phyloP scores from a whole-genome alignment of 2,797 vertebrate species.

The Rhodeus uyekii region DNA sequence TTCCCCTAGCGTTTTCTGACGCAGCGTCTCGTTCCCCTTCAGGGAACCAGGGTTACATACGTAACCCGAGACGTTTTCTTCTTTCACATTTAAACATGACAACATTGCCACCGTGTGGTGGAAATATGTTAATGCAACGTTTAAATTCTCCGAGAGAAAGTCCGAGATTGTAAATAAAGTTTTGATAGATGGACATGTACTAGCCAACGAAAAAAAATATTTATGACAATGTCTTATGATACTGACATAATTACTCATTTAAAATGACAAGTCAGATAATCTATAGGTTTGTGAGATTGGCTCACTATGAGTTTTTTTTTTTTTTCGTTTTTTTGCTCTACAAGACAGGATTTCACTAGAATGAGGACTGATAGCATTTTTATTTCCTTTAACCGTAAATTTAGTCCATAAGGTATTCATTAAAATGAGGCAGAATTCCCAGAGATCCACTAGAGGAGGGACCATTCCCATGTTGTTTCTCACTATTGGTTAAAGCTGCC shows the following conservation, averaged over 20 bases:
- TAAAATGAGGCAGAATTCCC: slow-evolving; percentile 16
- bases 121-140: not conserved
- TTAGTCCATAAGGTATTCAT: not conserved
- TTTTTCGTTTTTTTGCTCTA: not conserved
- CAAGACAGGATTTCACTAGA: not conserved
- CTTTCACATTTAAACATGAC: not conserved
- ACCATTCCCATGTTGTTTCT: not conserved
- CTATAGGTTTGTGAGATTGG: not conserved
- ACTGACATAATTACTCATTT: no score
- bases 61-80: no score
- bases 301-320: no score
- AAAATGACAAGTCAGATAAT: not conserved
- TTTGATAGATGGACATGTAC: not conserved
- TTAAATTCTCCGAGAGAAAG: not conserved
- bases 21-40: no score
- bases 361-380: not conserved
- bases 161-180: not conserved
- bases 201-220: not conserved
- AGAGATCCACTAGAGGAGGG: not conserved
- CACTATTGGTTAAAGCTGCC: not conserved
- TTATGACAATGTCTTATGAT: no score
- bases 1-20: no score
- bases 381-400: not conserved
- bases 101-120: slow-evolving; percentile 8
- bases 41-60: no score